Evolutionary conservation across 2,797 vertebrate genomes (phyloP), one percentile per base, ranked within the genome.

Genomic region (Megaceryle alcyon): DNA sequence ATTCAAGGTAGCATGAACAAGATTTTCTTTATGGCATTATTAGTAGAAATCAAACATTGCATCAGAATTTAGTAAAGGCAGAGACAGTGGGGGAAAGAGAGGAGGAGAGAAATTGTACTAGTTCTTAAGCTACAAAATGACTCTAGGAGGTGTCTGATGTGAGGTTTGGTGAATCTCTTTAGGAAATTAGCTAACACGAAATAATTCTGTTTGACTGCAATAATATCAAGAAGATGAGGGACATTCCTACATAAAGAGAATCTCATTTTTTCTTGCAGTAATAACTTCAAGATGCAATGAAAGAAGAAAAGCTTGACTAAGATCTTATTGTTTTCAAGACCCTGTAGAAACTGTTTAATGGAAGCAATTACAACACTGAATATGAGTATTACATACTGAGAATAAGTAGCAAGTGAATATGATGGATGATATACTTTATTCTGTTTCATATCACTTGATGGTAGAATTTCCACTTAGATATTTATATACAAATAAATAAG

Each of bases 371-470:
- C 73, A 95, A 89, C 61, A 26, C 76, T 87, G 86, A 82, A 93
- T 92, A 88, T 87, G 84, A 90, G 43, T 65, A 83, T 92, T 91
- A 83, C 60, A 70, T 63, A 80, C 73, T 54, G 73, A 95, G 88
- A 95, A 84, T 90, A 77, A 93, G 83, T 88, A 96, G 93, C 93
- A 96, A 97, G 93, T 96, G 94, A 85, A 80, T 93, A 85, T 87
- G 90, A 95, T 56, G 82, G 90, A 94, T 90, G 65, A 72, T 93
- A 72, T 54, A 85, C 57, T 94, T 96, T 86, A 92, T 63, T 83
- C 72, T 76, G 64, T 86, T 96, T 91, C 70, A 29, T 82, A 89
- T 76, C 91, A 68, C 83, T 91, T 57, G 56, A 80, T 37, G 71
- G 80, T 49, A 73, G 83, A 90, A 90, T 81, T 92, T 92, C 92